Conservation (phyloP, 2,888 invertebrate species). For the Aspidiotus destructor region DNA sequence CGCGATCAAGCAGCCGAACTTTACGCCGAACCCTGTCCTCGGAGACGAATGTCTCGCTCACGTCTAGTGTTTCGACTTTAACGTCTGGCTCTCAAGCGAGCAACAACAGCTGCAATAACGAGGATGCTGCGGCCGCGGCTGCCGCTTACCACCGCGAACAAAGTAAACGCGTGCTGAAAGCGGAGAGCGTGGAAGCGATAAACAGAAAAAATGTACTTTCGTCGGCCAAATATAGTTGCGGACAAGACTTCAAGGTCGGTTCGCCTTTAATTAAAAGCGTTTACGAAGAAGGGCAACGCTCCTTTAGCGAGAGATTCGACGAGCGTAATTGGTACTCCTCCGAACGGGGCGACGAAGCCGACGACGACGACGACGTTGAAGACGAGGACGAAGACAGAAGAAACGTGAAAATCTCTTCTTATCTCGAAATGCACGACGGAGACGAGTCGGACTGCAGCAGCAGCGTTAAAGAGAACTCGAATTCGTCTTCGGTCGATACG, state of each 20-base stretch:
- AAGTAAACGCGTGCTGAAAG: slow-evolving; percentile 60
- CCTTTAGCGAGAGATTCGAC: slow-evolving; percentile 5
- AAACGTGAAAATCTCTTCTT: slow-evolving; percentile 16
- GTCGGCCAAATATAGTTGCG: slow-evolving; percentile 43
- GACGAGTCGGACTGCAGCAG: slow-evolving; percentile 20
- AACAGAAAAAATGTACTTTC: slow-evolving; percentile 79
- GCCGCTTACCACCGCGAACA: slow-evolving; percentile 45
- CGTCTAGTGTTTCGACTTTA: slow-evolving; percentile 41
- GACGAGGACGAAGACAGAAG: neutral
- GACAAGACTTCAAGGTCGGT: slow-evolving; percentile 57
- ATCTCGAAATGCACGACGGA: slow-evolving; percentile 19
- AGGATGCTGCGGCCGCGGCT: slow-evolving; percentile 31
- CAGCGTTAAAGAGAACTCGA: slow-evolving; percentile 1
- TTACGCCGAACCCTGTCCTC: slow-evolving; percentile 54
- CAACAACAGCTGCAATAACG: slow-evolving; percentile 35
- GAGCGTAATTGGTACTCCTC: neutral
- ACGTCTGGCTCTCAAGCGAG: slow-evolving; percentile 59
- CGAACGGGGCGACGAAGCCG: neutral
- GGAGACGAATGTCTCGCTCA: slow-evolving; percentile 56
- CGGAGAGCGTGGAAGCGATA: slow-evolving; percentile 69
- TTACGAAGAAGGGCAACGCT: slow-evolving; percentile 44
- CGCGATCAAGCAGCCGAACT: slow-evolving; percentile 20
- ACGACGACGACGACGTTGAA: neutral
- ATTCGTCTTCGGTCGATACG: slow-evolving; percentile 24
- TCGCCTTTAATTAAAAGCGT: slow-evolving; percentile 51